Evolutionary conservation across 2,113 vertebrate species (phyloP).

Genomic region (Hemibagrus wyckioides): DNA sequence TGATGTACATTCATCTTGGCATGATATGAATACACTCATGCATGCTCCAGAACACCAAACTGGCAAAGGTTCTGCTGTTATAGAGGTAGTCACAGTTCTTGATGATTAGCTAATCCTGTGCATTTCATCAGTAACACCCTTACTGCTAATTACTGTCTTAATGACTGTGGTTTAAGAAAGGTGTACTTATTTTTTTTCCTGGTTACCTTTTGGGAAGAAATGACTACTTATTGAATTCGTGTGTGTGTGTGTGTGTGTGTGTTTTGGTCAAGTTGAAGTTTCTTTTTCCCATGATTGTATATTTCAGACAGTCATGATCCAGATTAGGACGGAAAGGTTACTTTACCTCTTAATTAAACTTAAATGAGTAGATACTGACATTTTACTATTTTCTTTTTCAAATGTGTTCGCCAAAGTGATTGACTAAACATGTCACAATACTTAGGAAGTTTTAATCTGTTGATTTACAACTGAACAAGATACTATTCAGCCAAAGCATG

Average conservation of each 20-base stretch:
- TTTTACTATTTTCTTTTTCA: not conserved
- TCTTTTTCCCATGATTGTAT: not conserved
- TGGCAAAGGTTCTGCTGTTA: not conserved
- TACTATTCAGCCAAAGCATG: not conserved
- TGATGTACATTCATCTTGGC: too few relatives aligned
- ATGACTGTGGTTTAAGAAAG: not conserved
- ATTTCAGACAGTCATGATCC: not conserved
- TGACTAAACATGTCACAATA: not conserved
- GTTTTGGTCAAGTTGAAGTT: not conserved
- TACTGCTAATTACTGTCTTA: not conserved
- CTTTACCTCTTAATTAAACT: not conserved
- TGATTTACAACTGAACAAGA: not conserved
- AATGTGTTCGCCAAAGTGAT: not conserved
- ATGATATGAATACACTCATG: too few relatives aligned
- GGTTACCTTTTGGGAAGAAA: not conserved
- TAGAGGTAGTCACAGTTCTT: not conserved
- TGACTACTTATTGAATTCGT: not conserved
- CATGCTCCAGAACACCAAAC: too few relatives aligned
- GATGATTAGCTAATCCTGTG: not conserved
- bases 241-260: too few relatives aligned
- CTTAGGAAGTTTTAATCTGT: not conserved
- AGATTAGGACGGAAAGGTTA: not conserved
- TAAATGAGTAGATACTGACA: not conserved
- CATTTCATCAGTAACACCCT: not conserved
- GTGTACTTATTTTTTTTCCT: not conserved